These are phyloP conservation scores for Benthosema pterotum DNA, from an alignment of 2,797 vertebrate genomes.

Conservation along the genomic window DNA sequence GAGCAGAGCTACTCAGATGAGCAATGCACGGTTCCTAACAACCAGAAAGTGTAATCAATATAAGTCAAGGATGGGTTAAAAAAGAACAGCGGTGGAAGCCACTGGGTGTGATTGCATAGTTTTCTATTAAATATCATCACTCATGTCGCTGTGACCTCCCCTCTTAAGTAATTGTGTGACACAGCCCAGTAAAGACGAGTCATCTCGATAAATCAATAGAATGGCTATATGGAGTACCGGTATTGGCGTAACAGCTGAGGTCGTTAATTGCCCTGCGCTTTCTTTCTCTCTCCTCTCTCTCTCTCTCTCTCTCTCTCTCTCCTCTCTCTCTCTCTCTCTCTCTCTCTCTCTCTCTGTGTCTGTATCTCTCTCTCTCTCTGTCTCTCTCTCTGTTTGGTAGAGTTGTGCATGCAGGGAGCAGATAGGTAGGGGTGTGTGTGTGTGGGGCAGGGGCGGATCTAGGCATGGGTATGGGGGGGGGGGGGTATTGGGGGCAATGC, in stretches of 20 bases:
- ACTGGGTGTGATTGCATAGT: constrained; percentile 1
- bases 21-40: constrained; percentile 51
- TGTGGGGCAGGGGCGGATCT: too few relatives aligned
- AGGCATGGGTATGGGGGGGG: too few relatives aligned
- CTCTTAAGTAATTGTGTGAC: constrained; percentile 41
- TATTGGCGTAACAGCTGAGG: constrained; percentile 19
- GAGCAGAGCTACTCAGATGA: constrained; percentile 31
- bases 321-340: too few relatives aligned
- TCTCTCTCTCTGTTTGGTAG: constrained; percentile 15
- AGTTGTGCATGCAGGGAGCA: constrained; percentile 14
- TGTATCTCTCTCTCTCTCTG: too few relatives aligned
- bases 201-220: constrained; percentile 58
- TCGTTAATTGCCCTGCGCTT: too few relatives aligned
- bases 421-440: neutral
- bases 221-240: constrained; percentile 24
- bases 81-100: neutral
- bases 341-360: too few relatives aligned
- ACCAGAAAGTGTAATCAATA: constrained; percentile 19
- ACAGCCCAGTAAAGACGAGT: constrained; percentile 22
- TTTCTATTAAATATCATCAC: constrained; percentile 31
- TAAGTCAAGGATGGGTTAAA: constrained; percentile 26
- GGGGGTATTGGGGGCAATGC: too few relatives aligned
- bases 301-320: too few relatives aligned
- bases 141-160: constrained; percentile 20
- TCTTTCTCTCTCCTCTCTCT: too few relatives aligned